Evolutionary conservation across 2,797 vertebrate genomes (phyloP).

Genomic region (Iguana delicatissima): DNA sequence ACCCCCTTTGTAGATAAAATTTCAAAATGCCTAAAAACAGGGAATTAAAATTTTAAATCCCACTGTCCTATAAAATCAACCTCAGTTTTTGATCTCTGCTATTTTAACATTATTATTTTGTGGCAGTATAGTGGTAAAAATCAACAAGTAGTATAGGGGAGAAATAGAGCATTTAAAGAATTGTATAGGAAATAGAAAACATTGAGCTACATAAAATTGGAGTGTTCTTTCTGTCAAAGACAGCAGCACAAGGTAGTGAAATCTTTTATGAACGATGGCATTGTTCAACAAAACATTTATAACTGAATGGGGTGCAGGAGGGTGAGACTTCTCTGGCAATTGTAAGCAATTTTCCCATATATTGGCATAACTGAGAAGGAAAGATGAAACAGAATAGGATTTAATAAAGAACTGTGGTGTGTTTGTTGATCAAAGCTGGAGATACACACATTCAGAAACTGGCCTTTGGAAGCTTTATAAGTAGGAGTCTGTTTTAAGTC

Average conservation of each 20-base stretch:
- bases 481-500: neutral
- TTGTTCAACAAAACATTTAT: constrained; percentile 8
- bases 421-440: neutral
- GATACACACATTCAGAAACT: neutral
- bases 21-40: neutral
- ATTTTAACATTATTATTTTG: neutral
- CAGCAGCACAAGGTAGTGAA: neutral
- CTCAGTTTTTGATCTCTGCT: neutral
- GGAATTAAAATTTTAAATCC: too few species aligned
- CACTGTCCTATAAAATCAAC: neutral
- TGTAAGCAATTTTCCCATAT: neutral
- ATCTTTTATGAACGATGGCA: neutral
- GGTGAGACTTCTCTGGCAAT: neutral
- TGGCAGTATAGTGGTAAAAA: neutral
- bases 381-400: neutral
- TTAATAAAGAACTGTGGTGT: neutral
- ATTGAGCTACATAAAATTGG: neutral
- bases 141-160: neutral
- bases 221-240: constrained; percentile 15
- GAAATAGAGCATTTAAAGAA: neutral
- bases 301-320: rapidly evolving
- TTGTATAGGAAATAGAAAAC: neutral
- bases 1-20: neutral
- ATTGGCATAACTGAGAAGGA: neutral
- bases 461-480: neutral